Conservation (phyloP, 2,797 vertebrate species). For the Gobionotothen gibberifrons region DNA sequence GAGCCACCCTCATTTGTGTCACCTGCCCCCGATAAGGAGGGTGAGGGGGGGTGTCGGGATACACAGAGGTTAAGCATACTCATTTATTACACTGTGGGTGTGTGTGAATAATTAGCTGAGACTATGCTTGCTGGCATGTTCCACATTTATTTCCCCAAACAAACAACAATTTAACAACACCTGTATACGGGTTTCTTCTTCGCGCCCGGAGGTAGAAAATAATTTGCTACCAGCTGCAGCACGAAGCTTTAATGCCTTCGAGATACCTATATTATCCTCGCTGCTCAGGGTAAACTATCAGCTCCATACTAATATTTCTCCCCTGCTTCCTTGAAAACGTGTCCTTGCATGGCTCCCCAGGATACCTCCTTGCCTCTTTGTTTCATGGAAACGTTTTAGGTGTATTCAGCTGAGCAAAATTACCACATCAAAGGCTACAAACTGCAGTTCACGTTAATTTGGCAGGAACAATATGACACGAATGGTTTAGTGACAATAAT, state of each 20-base stretch:
- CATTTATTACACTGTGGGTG: constrained; percentile 54
- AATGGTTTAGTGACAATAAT: constrained; percentile 53
- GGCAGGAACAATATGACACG: constrained; percentile 38
- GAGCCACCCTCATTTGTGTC: constrained; percentile 52
- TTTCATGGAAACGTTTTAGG: constrained; percentile 53
- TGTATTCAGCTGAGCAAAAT: constrained; percentile 54
- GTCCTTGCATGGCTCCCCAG: constrained; percentile 47
- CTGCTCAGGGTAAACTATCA: constrained; percentile 58
- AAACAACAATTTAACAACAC: constrained; percentile 54
- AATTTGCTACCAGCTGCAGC: constrained; percentile 57
- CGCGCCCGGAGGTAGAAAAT: constrained; percentile 42
- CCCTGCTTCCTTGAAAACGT: constrained; percentile 43
- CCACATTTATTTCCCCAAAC: constrained; percentile 55
- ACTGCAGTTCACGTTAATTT: constrained; percentile 54
- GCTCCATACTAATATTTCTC: constrained; percentile 61
- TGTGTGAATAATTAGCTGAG: constrained; percentile 56
- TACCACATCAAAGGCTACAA: constrained; percentile 66
- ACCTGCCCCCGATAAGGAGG: constrained; percentile 53
- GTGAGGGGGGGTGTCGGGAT: constrained; percentile 55
- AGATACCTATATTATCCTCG: constrained; percentile 58
- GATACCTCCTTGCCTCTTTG: constrained; percentile 41
- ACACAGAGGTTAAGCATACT: constrained; percentile 68
- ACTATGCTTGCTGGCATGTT: constrained; percentile 38
- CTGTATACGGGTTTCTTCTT: constrained; percentile 41
- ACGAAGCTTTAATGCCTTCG: constrained; percentile 66